A percentile compares a stretch with the other conserved stretches of the same genome.
phyloP scores from a whole-genome alignment of 1,140 invertebrate genomes.

The Berghia stephanieae region DNA sequence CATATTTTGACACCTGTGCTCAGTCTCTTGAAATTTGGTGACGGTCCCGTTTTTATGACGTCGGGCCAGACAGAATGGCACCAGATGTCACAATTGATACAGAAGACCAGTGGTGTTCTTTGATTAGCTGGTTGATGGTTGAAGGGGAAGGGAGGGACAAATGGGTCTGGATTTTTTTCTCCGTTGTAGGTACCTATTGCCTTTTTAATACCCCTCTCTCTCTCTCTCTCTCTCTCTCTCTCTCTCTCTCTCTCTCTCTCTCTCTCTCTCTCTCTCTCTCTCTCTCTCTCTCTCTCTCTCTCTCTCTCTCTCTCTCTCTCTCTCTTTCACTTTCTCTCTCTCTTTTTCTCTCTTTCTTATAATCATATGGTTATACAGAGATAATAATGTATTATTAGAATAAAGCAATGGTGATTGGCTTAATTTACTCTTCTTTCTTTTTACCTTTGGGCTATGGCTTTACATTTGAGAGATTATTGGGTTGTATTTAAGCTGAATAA shows the following conservation, averaged over 20 bases:
- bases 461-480: not conserved
- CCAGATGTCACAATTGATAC: too few relatives aligned
- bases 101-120: too few relatives aligned
- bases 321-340: not conserved
- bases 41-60: too few relatives aligned
- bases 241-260: not conserved
- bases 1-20: too few relatives aligned
- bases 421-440: not conserved
- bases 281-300: not conserved
- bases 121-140: too few relatives aligned
- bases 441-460: not conserved
- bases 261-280: not conserved
- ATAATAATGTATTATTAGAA: too few relatives aligned
- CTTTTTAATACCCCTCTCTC: not conserved
- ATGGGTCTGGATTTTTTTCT: too few relatives aligned
- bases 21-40: too few relatives aligned
- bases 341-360: not conserved
- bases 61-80: too few relatives aligned
- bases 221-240: constrained; percentile 15
- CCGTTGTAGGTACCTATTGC: too few relatives aligned
- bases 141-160: too few relatives aligned
- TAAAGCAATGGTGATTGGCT: not conserved
- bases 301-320: not conserved
- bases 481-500: too few relatives aligned
- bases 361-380: not conserved